A percentile compares a stretch with the other conserved stretches of the same genome.
Conservation (phyloP, 1,140 invertebrate species). For the Manduca sexta region DNA sequence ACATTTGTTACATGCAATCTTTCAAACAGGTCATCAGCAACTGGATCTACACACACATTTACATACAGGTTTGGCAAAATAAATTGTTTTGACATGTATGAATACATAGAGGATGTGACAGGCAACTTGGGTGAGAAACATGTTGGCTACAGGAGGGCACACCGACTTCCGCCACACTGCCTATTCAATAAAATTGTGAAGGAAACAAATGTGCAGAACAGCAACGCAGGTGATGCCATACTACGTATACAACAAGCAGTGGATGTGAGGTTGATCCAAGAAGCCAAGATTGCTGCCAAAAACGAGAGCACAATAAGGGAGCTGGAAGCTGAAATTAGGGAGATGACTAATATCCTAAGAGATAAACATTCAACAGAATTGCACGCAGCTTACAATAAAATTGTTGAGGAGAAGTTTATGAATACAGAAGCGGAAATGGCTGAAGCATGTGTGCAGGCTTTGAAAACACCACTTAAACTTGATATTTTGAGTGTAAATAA, state of each 20-base stretch:
- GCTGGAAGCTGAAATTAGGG: constrained; percentile 60
- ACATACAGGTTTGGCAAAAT: constrained; percentile 73
- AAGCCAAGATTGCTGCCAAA: constrained; percentile 57
- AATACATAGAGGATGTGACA: constrained; percentile 64
- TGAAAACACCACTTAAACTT: constrained; percentile 37
- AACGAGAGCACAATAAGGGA: constrained; percentile 60
- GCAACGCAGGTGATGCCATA: constrained; percentile 54
- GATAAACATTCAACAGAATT: constrained; percentile 53
- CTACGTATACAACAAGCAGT: constrained; percentile 59
- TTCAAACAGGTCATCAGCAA: constrained; percentile 54
- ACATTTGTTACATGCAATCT: constrained; percentile 74
- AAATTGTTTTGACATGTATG: constrained; percentile 63
- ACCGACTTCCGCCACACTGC: constrained; percentile 39
- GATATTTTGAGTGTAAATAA: constrained; percentile 50
- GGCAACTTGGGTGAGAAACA: constrained; percentile 67
- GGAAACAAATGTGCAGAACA: constrained; percentile 55
- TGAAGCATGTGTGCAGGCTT: constrained; percentile 51
- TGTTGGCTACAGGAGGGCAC: constrained; percentile 55
- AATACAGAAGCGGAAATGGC: constrained; percentile 56
- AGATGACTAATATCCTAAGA: constrained; percentile 57
- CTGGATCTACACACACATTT: constrained; percentile 74
- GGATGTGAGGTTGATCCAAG: constrained; percentile 48
- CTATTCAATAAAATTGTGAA: constrained; percentile 59
- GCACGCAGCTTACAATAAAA: constrained; percentile 39
- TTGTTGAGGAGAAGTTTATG: constrained; percentile 39